phyloP scores from a whole-genome alignment of 2,797 vertebrate genomes.

The Carcharodon carcharias region DNA sequence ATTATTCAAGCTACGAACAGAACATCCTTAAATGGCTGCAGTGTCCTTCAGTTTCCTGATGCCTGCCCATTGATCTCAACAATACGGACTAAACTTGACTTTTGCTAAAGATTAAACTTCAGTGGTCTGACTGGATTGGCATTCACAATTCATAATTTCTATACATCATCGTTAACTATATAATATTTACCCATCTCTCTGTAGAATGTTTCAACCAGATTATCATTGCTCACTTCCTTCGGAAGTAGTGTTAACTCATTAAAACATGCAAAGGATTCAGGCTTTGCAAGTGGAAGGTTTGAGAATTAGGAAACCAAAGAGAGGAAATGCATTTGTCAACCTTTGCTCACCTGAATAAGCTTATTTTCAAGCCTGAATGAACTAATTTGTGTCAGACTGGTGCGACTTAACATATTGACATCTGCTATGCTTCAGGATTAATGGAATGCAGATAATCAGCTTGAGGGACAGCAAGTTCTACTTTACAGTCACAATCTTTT shows the following conservation, averaged over 20 bases:
- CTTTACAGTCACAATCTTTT: too few relatives aligned
- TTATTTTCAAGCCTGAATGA: neutral
- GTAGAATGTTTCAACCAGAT: neutral
- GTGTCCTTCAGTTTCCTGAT: too few relatives aligned
- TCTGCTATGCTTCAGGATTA: too few relatives aligned
- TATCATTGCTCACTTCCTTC: neutral
- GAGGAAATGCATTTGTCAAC: neutral
- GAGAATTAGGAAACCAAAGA: neutral
- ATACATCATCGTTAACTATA: neutral
- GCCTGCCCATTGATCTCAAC: neutral
- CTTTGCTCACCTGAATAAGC: neutral
- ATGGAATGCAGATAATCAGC: too few relatives aligned
- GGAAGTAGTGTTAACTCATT: neutral
- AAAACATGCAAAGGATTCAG: neutral
- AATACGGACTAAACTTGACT: neutral
- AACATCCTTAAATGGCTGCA: neutral
- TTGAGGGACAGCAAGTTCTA: too few relatives aligned
- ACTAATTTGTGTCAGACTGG: neutral
- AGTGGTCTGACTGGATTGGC: neutral
- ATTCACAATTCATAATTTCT: neutral
- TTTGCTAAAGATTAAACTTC: neutral
- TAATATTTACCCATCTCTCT: neutral
- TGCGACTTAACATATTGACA: too few relatives aligned
- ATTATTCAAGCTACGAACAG: neutral
- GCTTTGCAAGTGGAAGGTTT: neutral